Evolutionary conservation across 2,888 invertebrate species (phyloP), one percentile per base, ranked within the genome.

Genomic region (Lasioglossum oenotherae): DNA sequence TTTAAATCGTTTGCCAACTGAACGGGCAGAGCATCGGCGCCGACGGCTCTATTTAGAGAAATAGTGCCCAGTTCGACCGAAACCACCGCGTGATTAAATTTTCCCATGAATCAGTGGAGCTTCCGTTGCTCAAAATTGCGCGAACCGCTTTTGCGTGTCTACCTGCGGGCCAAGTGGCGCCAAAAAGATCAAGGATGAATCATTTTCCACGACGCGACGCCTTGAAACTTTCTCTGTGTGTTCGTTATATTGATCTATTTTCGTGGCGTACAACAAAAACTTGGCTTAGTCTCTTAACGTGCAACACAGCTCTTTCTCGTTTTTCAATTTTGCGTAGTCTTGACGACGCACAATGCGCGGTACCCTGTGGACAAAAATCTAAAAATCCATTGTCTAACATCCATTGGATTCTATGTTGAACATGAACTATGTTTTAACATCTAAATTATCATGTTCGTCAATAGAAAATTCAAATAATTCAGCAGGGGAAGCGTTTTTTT

Each of bases 1-100:
- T 38, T 41, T 14, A 23, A 76, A 80, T 23, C 23, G 41, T 75
- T 69, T 81, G 84, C 73, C 86, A 84, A 84, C 74, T 64, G 74
- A 57, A 84, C 60, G 71, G 2, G 5, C 1, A n/a, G 0, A n/a
- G 0, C 12, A 16, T 16, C n/a, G 6, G 46, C 35, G 41, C 1
- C 41, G 23, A 67, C 19, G 31, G 67, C 38, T 4, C 78, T 31
- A 80, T 23, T 81, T 78, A 78, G 31, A 16, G 16, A 76, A 86
- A 86, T 84, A 81, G 78, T 27, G 71, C n/a, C 67, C 27, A 38
- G 16, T 46, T 27, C 27, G 16, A 23, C 19, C 38, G 49, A 31
- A 27, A 35, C 35, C 27, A 16, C 14, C 23, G 78, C 57, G 76
- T 74, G 73, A 73, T 81, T 64, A 69, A 71, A n/a, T 2, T 64